Conservation (phyloP, 2,888 invertebrate genomes). For the Hartigia nigra region DNA sequence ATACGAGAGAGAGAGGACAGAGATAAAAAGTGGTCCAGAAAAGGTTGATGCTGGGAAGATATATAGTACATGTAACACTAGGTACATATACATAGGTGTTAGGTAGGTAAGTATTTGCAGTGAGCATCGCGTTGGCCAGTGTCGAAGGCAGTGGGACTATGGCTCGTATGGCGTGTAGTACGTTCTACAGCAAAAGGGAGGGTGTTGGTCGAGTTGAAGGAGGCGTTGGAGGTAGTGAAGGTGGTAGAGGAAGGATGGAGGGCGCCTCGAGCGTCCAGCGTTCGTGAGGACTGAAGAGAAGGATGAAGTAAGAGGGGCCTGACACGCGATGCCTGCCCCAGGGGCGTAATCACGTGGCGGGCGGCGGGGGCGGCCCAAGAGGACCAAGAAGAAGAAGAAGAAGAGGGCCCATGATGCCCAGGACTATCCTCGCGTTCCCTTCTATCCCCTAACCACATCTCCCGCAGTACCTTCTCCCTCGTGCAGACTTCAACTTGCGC, state of each 20-base stretch:
- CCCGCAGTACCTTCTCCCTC: not conserved
- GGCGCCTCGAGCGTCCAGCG: conserved; percentile 31
- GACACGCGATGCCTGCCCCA: conserved; percentile 64
- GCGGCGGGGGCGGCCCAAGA: conserved; percentile 54
- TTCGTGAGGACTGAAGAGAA: conserved; percentile 37
- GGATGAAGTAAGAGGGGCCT: conserved; percentile 60
- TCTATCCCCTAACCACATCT: not conserved
- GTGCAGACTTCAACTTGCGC: not conserved
- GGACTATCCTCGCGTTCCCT: not conserved
- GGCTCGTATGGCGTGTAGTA: not conserved
- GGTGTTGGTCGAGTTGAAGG: not conserved
- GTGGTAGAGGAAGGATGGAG: conserved; percentile 26
- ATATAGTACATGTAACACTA: not conserved
- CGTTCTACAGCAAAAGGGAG: conserved; percentile 20
- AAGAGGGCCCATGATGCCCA: not conserved
- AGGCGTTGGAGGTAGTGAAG: not conserved
- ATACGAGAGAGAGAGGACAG: not conserved
- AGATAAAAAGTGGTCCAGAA: not conserved
- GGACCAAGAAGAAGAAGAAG: not conserved
- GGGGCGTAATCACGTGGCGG: conserved; percentile 63
- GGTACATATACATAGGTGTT: not conserved
- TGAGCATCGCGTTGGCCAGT: not conserved
- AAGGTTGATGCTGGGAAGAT: not conserved
- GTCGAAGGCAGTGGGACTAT: conserved; percentile 19
- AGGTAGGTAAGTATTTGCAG: conserved; percentile 6